phyloP scores from a whole-genome alignment of 1,140 invertebrate species.

The Drosophila ironensis region DNA sequence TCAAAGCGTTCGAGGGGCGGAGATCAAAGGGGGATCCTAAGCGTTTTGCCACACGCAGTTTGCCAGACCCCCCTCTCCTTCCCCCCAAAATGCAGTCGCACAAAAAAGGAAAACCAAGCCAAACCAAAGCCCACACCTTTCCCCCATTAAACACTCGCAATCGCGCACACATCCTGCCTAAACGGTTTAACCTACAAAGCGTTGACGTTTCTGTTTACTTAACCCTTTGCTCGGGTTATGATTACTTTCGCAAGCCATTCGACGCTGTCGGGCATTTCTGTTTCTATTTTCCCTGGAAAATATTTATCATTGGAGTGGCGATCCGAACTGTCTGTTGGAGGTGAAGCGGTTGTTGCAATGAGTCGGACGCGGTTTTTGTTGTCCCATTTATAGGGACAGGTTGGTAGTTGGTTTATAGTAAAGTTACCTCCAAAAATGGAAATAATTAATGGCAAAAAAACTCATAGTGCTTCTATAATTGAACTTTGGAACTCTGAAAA shows the following conservation, averaged over 20 bases:
- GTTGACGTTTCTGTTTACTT: slow-evolving; percentile 40
- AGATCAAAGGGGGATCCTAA: slow-evolving; percentile 60
- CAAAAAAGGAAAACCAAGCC: slow-evolving; percentile 10
- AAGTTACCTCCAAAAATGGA: too few species aligned
- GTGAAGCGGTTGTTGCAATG: too few species aligned
- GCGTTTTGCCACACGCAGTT: slow-evolving; percentile 64
- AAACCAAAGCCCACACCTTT: slow-evolving; percentile 17
- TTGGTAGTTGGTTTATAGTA: too few species aligned
- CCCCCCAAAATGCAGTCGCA: slow-evolving; percentile 73
- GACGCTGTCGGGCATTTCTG: neutral
- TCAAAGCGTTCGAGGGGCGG: slow-evolving; percentile 40
- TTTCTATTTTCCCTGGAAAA: slow-evolving; percentile 4
- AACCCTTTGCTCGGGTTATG: slow-evolving; percentile 36
- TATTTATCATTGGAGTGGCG: slow-evolving; percentile 10
- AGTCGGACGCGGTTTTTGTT: too few species aligned
- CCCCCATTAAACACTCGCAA: neutral
- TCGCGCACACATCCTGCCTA: slow-evolving; percentile 53
- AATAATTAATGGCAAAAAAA: too few species aligned
- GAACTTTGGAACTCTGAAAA: too few species aligned
- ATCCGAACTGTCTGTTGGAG: too few species aligned
- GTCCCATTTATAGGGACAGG: too few species aligned
- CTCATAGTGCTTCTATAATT: too few species aligned
- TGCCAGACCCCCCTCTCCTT: slow-evolving; percentile 47
- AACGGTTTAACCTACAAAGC: slow-evolving; percentile 72
- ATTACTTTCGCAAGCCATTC: slow-evolving; percentile 23